Percentiles rank a stretch among this genome's conserved stretches.
Conservation (phyloP, 2,113 vertebrate genomes). For the Phyllostomus hastatus region DNA sequence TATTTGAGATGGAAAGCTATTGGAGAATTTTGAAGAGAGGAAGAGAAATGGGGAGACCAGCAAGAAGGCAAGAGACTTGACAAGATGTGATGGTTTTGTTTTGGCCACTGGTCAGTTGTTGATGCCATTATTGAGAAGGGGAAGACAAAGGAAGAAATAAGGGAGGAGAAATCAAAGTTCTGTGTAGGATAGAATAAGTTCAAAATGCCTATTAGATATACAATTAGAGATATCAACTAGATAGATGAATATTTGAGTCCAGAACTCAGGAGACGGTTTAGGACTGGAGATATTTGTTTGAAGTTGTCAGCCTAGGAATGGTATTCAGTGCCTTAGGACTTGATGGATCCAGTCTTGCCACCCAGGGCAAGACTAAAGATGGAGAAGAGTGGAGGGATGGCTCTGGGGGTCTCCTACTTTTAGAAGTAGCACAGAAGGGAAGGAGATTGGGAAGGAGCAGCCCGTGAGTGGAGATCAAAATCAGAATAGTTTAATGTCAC, state of each 20-base stretch:
- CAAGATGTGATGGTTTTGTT: background rate
- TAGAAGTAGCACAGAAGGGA: background rate
- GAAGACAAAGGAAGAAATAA: background rate
- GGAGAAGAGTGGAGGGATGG: background rate
- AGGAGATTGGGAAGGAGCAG: background rate
- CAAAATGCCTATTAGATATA: background rate
- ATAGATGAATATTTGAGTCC: background rate
- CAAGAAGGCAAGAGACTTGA: background rate
- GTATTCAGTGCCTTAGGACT: background rate
- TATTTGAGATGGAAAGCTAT: background rate
- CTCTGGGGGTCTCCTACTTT: background rate
- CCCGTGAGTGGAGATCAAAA: background rate
- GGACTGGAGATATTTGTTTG: background rate
- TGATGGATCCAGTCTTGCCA: no score
- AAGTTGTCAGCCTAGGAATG: background rate
- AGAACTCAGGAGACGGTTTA: background rate
- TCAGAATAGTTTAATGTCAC: background rate
- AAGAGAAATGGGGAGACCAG: background rate
- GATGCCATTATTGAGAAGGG: background rate
- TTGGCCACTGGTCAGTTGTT: background rate
- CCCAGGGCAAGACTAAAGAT: background rate
- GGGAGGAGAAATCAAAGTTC: background rate
- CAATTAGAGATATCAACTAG: background rate
- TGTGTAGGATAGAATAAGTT: background rate
- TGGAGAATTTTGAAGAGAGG: background rate